Evolutionary conservation across 2,797 vertebrate genomes (phyloP), one percentile per base, ranked within the genome.

Genomic region (Phoeniculus purpureus): DNA sequence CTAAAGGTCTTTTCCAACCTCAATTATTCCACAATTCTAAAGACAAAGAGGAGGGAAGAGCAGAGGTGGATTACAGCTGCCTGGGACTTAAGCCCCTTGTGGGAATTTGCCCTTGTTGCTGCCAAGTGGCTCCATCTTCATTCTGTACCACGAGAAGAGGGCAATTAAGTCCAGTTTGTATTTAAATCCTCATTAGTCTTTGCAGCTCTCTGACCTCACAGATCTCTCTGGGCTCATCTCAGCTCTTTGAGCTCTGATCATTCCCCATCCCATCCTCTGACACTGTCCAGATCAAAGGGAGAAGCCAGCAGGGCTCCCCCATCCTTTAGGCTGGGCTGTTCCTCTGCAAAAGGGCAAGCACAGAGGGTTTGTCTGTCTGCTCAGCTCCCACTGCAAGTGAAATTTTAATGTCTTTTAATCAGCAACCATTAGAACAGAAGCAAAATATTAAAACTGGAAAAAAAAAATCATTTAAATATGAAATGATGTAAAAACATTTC

Each of bases 151-250:
- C 45, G 43, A 26, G 10, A 19, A 81, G 40, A 58, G n/a, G 31
- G 27, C 0, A 4, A 20, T 15, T 32, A 43, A 31, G 12, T 9
- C 25, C 3, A 1, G 4, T 1, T 1, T 4, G 7, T 31, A 2
- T 50, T 50, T 31, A 73, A 20, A 34, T 37, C 2, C 59, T 27
- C n/a, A 1, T 26, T 22, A 14, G 34, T 40, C 11, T 4, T 5
- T 8, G n/a, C 26, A 27, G 22, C 31, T 87, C 25, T 34, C 40
- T 3, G 0, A 13, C 31, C 9, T 45, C 32, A 9, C 0, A 9
- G 59, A 71, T 48, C 9, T 19, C 7, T 1, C 31, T 37, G 56
- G 52, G 25, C 27, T 64, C 5, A 0, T 23, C 50, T 20, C 47
- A 52, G 26, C 10, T 29, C n/a, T 81, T 32, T 29, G 31, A 64